Percentiles rank a stretch among this genome's conserved stretches.
Conservation (phyloP, 1,140 invertebrate species). For the Pemphigus obesinymphae region DNA sequence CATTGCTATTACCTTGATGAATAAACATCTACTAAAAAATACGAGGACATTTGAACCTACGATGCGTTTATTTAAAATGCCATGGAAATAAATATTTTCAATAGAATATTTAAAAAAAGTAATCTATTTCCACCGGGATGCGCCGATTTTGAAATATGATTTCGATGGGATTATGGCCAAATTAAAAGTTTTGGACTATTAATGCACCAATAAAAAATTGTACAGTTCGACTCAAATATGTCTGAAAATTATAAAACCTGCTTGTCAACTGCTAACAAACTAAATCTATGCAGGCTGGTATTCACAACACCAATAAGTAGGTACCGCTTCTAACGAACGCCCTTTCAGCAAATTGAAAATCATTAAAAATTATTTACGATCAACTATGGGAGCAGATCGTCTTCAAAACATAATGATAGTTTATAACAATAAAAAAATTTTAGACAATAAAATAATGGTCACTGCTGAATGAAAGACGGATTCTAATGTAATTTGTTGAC, state of each 20-base stretch:
- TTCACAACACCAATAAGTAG: background rate
- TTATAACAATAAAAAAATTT: no score
- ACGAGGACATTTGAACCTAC: background rate
- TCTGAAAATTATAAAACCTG: background rate
- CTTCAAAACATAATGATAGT: background rate
- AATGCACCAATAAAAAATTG: background rate
- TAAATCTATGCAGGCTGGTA: background rate
- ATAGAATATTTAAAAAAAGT: background rate
- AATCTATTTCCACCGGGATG: background rate
- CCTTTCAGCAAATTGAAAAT: background rate
- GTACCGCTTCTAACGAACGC: background rate
- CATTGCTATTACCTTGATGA: background rate
- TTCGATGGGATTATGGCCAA: background rate
- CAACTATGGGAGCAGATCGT: background rate
- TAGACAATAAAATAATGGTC: no score
- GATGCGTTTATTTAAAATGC: background rate
- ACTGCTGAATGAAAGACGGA: no score
- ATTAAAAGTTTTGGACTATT: background rate
- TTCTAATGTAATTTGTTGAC: no score
- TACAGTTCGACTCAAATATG: background rate
- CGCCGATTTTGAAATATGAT: background rate
- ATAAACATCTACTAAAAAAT: background rate
- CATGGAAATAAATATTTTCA: background rate
- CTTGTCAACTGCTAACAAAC: background rate
- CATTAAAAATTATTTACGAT: no score